Evolutionary conservation across 1,140 invertebrate genomes (phyloP), one percentile per base, ranked within the genome.

Genomic region (Zaprionus davidi): DNA sequence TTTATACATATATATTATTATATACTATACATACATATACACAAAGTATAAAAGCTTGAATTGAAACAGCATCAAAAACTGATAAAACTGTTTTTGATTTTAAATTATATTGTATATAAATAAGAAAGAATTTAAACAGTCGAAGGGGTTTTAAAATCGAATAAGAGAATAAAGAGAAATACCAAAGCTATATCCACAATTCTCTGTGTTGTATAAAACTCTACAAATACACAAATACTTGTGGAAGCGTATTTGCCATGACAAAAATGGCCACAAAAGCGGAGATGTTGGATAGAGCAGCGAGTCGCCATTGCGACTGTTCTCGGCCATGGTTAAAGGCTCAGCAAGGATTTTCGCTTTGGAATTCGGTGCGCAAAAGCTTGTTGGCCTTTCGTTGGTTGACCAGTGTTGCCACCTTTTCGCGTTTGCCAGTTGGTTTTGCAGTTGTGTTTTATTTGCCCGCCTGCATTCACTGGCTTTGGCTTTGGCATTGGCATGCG

Each of bases 261-360:
- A 38, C n/a, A 46, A 80, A 51, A 68, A 74, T 34, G 65, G 44
- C 24, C 44, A 60, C 60, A 53, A 44, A 76, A 60, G 66, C 49
- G 53, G 49, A 62, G 59, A 26, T 51, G 63, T 56, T 28, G 41
- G 38, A n/a, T n/a, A n/a, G 38, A n/a, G n/a, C 2, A 17, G n/a
- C 41, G 77, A 53, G 38, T 22, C 59, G 22, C 55, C 56, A 9
- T 38, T 22, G 56, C 17, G 28, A 63, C 31, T 36, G 57, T 20
- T 55, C 34, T 36, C 53, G 55, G 49, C 31, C 64, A 49, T 56
- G 69, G 62, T 46, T 41, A 71, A 68, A 81, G 69, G 53, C 70
- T 71, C 44, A 75, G 70, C 75, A 75, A 74, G 62, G 69, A 78
- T 76, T 87, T 87, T 81, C 55, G 51, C 69, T 73, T 87, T 76